Evolutionary conservation across 2,797 vertebrate genomes (phyloP), one percentile per base, ranked within the genome.

Genomic region (Sebastes trivittatus): DNA sequence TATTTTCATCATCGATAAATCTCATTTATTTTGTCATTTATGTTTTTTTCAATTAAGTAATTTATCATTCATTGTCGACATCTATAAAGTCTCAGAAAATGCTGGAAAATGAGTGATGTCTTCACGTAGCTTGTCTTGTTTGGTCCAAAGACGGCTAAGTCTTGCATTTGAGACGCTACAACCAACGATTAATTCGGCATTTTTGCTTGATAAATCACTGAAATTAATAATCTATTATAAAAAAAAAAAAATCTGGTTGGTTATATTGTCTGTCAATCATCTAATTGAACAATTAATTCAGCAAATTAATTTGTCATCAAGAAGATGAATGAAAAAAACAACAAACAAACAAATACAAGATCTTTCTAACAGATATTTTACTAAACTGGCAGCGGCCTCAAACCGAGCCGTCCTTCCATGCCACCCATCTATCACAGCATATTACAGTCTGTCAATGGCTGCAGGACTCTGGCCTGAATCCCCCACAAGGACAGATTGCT

Each of bases 401-500:
- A 74, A 72, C 36, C 4, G 6, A 60, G 58, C 29, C 22, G 18
- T 52, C 22, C 7, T 38, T 29, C 58, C 7, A 2, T 54, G 42
- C 54, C 29, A 20, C 63, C 73, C 52, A 30, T 82, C 82, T 68
- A 72, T 82, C 58, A 85, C 56, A 72, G 34, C 36, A 65, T 58
- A 73, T 72, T 83, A 60, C 38, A 77, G 29, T 30, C 69, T 67
- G 67, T 85, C 86, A 77, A 30, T n/a, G 58, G 76, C 59, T 72
- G 46, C 75, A 34, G 27, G 78, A 64, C 34, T 73, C 49, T 52
- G 63, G 55, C 61, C 69, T 5, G 1, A 82, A 88, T 85, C 80
- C 71, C 82, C 76, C 66, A 72, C 75, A 65, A 77, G 82, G 66
- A 66, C 27, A 13, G 78, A 87, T 81, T 77, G 82, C 75, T 16